Conservation (phyloP, 2,113 vertebrate genomes). For the Oenanthe oenanthe region DNA sequence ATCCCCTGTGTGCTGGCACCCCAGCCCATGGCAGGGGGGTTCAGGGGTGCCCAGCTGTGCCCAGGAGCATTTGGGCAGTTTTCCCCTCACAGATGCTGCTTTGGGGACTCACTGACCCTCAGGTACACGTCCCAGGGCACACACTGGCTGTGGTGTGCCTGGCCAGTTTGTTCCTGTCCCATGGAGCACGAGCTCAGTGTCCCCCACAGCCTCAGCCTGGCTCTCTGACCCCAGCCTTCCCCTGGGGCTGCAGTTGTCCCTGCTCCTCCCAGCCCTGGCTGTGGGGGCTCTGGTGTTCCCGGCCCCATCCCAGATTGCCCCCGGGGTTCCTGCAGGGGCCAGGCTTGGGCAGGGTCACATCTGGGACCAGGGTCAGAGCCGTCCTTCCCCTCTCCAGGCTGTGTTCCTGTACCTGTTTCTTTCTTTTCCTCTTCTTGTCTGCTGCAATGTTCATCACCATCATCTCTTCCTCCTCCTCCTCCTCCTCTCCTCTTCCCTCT, state of each 20-base stretch:
- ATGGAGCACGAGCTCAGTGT: no score
- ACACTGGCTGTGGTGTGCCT: neutral
- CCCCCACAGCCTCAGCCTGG: no score
- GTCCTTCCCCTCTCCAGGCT: neutral
- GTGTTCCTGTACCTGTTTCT: slow-evolving; percentile 47
- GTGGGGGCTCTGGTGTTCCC: neutral
- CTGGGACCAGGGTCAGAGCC: neutral
- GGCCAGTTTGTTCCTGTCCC: neutral
- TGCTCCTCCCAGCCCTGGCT: neutral
- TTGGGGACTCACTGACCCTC: neutral
- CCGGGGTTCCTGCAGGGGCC: neutral
- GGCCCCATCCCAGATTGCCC: neutral
- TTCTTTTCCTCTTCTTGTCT: slow-evolving; percentile 34
- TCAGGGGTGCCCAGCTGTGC: neutral
- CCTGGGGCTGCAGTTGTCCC: neutral
- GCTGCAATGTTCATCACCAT: slow-evolving; percentile 54
- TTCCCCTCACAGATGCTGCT: accelerated
- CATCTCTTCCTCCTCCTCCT: neutral
- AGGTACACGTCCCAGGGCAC: neutral
- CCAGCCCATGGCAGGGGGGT: neutral
- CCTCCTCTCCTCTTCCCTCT: neutral
- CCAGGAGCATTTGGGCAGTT: neutral
- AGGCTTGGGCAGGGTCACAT: neutral
- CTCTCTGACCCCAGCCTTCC: neutral
- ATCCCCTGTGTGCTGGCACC: neutral